Evolutionary conservation across 2,113 vertebrate species (phyloP).

Genomic region (Heterocephalus glaber): DNA sequence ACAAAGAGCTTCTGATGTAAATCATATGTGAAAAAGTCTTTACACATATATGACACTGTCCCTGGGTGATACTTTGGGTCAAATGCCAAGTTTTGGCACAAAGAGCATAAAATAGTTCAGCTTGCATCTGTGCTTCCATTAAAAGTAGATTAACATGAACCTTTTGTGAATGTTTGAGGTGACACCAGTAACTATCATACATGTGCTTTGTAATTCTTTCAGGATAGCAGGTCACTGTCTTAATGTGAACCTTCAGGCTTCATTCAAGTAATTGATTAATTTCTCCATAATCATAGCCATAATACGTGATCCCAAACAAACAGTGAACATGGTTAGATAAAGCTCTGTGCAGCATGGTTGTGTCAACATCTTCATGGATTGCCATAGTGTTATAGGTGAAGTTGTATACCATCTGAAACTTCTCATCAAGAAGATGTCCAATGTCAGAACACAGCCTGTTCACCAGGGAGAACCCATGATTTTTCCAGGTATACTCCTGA

Average conservation of each 20-base stretch:
- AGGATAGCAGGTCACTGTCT: constrained; percentile 93
- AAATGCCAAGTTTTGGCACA: constrained; percentile 90
- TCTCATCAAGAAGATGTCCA: constrained; percentile 90
- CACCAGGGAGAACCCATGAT: constrained; percentile 92
- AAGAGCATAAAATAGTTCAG: constrained; percentile 91
- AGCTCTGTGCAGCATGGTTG: constrained; percentile 89
- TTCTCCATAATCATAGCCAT: constrained; percentile 93
- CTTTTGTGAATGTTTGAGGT: constrained; percentile 93
- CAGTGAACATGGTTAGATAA: constrained; percentile 93
- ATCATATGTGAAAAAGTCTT: constrained; percentile 82
- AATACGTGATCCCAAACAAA: constrained; percentile 94
- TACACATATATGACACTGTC: constrained; percentile 71
- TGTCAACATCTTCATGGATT: constrained; percentile 89
- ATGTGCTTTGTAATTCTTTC: constrained; percentile 92
- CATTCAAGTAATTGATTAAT: constrained; percentile 93
- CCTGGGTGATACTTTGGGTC: constrained; percentile 85
- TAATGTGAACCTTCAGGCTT: constrained; percentile 93
- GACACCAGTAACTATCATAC: constrained; percentile 92
- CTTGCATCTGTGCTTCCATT: constrained; percentile 93
- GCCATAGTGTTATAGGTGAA: constrained; percentile 92
- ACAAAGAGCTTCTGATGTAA: constrained; percentile 85
- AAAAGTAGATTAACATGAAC: constrained; percentile 91
- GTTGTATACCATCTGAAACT: constrained; percentile 91
- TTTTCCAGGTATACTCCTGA: constrained; percentile 93
- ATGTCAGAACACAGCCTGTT: constrained; percentile 93